Evolutionary conservation across 2,888 invertebrate genomes (phyloP).

Genomic region (Sminthurides aquaticus): DNA sequence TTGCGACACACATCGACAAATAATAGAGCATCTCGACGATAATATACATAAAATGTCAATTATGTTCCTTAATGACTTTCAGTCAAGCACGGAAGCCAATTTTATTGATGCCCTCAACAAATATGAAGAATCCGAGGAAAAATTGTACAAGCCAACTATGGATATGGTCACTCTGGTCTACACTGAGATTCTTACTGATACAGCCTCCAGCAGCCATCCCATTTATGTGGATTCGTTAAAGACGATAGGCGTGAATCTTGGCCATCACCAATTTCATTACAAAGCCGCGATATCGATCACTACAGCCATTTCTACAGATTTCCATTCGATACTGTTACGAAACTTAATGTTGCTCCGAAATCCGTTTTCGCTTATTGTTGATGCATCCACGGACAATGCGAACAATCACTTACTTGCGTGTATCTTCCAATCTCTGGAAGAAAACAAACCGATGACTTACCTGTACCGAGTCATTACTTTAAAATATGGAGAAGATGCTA

Average conservation of each 20-base stretch:
- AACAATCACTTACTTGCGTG: not conserved
- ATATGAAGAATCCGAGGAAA: not conserved
- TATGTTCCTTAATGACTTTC: not conserved
- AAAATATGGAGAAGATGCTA: not conserved
- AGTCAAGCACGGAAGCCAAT: not conserved
- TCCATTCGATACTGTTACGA: not conserved
- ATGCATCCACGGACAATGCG: not conserved
- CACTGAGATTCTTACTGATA: not conserved
- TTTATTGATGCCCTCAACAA: not conserved
- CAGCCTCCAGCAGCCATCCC: not conserved
- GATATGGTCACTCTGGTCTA: not conserved
- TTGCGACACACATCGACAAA: not conserved
- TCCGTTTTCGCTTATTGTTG: not conserved
- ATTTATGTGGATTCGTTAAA: not conserved
- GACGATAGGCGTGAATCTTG: not conserved
- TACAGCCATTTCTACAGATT: not conserved
- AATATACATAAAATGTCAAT: not conserved
- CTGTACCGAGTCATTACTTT: not conserved
- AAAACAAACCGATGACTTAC: not conserved
- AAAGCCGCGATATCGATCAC: not conserved
- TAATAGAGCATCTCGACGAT: not conserved
- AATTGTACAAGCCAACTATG: not conserved
- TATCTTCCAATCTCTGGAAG: not conserved
- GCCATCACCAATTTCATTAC: not conserved
- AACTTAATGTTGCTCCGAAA: not conserved